Evolutionary conservation across 2,797 vertebrate species (phyloP).

Genomic region (Sebastes matsubarae): DNA sequence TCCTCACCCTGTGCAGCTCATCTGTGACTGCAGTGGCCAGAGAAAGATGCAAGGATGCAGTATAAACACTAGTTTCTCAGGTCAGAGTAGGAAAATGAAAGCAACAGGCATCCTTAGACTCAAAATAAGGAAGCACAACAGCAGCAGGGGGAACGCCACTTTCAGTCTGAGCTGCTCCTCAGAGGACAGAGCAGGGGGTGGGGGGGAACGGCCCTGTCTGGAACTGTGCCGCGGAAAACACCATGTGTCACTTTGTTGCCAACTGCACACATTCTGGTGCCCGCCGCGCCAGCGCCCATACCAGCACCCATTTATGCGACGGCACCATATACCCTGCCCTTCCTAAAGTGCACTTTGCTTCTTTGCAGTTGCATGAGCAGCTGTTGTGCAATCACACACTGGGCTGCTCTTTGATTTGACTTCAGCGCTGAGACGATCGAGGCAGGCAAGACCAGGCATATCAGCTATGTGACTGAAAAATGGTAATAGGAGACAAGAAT

Average conservation of each 20-base stretch:
- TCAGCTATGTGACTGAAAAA: constrained; percentile 83
- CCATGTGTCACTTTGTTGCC: constrained; percentile 59
- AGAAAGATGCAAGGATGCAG: constrained; percentile 45
- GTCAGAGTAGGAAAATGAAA: constrained; percentile 52
- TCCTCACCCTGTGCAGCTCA: constrained; percentile 5
- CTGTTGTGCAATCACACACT: constrained; percentile 84
- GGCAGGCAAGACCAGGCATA: constrained; percentile 87
- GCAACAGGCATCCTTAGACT: constrained; percentile 35
- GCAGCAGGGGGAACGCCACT: background rate
- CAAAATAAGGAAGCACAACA: constrained; percentile 5
- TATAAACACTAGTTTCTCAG: constrained; percentile 35
- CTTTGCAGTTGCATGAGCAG: constrained; percentile 64
- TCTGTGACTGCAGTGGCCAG: constrained; percentile 36
- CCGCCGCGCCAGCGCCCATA: constrained; percentile 43
- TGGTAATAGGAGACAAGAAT: constrained; percentile 79
- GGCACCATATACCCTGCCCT: constrained; percentile 50
- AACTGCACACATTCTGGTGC: constrained; percentile 59
- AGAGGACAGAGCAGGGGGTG: background rate
- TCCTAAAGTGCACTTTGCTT: constrained; percentile 68
- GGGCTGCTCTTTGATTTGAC: constrained; percentile 81
- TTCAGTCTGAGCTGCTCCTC: constrained; percentile 20
- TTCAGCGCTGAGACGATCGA: constrained; percentile 73
- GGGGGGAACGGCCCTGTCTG: constrained; percentile 32
- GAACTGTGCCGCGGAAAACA: constrained; percentile 47
- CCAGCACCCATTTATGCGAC: constrained; percentile 24